These are phyloP conservation scores for Benitochromis conjunctus DNA, from an alignment of 2,113 vertebrate genomes.

Conservation along the genomic window DNA sequence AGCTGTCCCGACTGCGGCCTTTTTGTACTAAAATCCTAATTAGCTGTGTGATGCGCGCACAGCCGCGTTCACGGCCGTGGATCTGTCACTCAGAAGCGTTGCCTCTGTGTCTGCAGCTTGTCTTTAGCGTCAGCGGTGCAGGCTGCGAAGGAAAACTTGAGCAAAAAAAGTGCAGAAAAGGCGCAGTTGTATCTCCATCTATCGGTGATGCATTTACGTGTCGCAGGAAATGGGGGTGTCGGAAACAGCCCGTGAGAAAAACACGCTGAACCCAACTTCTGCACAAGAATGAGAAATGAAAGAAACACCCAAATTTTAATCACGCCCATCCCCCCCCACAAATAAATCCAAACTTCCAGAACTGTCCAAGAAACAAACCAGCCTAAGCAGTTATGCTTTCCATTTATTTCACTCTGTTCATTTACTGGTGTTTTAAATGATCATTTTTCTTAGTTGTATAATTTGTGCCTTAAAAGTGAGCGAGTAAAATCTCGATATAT, in stretches of 20 bases:
- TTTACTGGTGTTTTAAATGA: not conserved
- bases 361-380: not conserved
- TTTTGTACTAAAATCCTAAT: slow-evolving; percentile 35
- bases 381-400: not conserved
- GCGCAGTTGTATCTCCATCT: not conserved
- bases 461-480: not conserved
- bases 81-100: not conserved
- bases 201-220: slow-evolving; percentile 6
- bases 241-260: not conserved
- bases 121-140: accelerated
- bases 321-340: no score
- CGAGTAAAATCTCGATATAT: accelerated
- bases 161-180: not conserved
- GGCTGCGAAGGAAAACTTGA: not conserved
- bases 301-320: not conserved
- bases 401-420: not conserved
- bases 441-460: not conserved
- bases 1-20: slow-evolving; percentile 41
- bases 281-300: not conserved
- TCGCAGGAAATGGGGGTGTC: not conserved
- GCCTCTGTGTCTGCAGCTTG: accelerated
- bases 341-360: not conserved
- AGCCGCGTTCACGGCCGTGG: not conserved
- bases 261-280: not conserved
- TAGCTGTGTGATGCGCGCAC: slow-evolving; percentile 25